Conservation (phyloP, 2,888 invertebrate genomes). For the Scaptomyza tumidula region DNA sequence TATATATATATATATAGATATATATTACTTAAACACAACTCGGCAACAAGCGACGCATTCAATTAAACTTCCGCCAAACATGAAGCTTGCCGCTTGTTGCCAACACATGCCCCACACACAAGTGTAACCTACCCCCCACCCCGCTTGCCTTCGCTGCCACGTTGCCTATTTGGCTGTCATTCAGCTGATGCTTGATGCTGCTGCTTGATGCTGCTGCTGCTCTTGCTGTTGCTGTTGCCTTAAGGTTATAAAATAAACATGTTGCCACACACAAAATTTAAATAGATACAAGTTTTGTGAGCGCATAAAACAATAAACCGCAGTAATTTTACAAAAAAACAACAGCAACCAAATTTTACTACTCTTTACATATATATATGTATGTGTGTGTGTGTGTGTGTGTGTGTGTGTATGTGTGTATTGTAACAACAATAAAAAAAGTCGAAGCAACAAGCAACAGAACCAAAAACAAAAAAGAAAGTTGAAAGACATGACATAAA, state of each 20-base stretch:
- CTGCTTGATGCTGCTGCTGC: slow-evolving; percentile 7
- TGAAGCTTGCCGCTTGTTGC: slow-evolving; percentile 63
- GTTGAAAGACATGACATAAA: slow-evolving; percentile 39
- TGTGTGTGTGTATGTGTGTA: neutral
- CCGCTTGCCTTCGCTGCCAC: neutral
- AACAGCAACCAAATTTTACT: slow-evolving; percentile 8
- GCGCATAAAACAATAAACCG: slow-evolving; percentile 79
- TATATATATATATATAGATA: slow-evolving; percentile 18
- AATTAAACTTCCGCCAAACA: slow-evolving; percentile 81
- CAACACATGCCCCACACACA: slow-evolving; percentile 16
- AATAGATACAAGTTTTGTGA: slow-evolving; percentile 81
- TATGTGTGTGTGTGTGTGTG: neutral
- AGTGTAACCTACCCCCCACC: neutral
- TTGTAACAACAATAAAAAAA: slow-evolving; percentile 3
- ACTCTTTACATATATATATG: no score
- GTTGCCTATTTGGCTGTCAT: slow-evolving; percentile 32
- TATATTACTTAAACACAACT: slow-evolving; percentile 25
- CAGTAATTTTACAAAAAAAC: slow-evolving; percentile 65
- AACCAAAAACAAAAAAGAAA: slow-evolving; percentile 9
- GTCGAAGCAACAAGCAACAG: neutral
- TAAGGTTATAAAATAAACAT: slow-evolving; percentile 83
- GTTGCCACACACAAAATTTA: slow-evolving; percentile 82
- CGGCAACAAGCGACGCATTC: slow-evolving; percentile 71
- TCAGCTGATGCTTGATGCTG: slow-evolving; percentile 16
- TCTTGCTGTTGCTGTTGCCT: slow-evolving; percentile 55